Evolutionary conservation across 2,113 vertebrate species (phyloP).

Genomic region (human): GRCh38 chr1:231038501-231039000

Average conservation of each 20-base stretch:
- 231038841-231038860: background rate
- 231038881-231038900: background rate
- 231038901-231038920: background rate
- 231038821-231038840: background rate
- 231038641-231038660: slow-evolving; percentile 13
- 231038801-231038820: background rate
- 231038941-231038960: background rate
- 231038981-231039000: background rate
- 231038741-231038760: background rate
- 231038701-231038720: background rate
- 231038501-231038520: background rate
- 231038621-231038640: background rate
- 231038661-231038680: background rate
- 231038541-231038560: background rate
- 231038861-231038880: background rate
- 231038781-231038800: background rate
- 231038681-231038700: background rate
- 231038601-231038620: background rate
- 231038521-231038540: background rate
- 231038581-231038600: background rate
- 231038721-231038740: background rate
- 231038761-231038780: background rate
- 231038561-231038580: background rate
- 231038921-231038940: background rate
- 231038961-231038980: background rate